A percentile compares a stretch with the other conserved stretches of the same genome.
phyloP scores from a whole-genome alignment of 1,140 invertebrate genomes.

The Acromyrmex echinatior region DNA sequence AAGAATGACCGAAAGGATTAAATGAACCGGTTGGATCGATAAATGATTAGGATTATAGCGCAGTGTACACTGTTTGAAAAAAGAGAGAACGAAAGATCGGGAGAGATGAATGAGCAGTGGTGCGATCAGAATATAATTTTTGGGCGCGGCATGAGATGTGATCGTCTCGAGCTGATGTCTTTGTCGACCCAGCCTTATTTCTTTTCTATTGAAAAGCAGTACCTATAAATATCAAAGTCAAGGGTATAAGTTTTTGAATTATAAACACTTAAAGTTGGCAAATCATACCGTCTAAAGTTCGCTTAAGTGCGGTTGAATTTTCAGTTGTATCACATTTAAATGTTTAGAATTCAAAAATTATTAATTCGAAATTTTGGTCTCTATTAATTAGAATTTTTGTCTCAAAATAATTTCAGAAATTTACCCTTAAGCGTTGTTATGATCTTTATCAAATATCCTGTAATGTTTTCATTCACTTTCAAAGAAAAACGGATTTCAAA shows the following conservation, averaged over 20 bases:
- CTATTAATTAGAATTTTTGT: too few species aligned
- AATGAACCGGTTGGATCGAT: slow-evolving; percentile 51
- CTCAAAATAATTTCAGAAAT: too few species aligned
- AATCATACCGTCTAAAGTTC: too few species aligned
- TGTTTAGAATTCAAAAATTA: too few species aligned
- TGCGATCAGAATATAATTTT: slow-evolving; percentile 35
- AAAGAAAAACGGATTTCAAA: not conserved
- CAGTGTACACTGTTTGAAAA: slow-evolving; percentile 6
- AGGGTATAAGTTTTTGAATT: too few species aligned
- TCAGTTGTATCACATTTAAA: too few species aligned
- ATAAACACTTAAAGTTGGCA: too few species aligned
- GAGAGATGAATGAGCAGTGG: not conserved
- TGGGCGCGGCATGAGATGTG: slow-evolving; percentile 58
- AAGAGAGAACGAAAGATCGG: not conserved
- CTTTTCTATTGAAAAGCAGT: slow-evolving; percentile 9
- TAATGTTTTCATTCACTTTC: not conserved
- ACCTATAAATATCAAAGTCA: not conserved
- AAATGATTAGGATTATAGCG: slow-evolving; percentile 65
- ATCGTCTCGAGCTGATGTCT: slow-evolving; percentile 60
- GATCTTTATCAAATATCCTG: too few species aligned
- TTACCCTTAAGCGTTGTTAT: too few species aligned
- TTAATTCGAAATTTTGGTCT: too few species aligned
- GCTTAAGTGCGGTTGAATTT: too few species aligned
- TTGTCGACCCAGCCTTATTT: not conserved
- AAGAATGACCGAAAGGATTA: slow-evolving; percentile 8